Conservation (phyloP, 1,140 invertebrate species). For the Trichonephila inaurata region DNA sequence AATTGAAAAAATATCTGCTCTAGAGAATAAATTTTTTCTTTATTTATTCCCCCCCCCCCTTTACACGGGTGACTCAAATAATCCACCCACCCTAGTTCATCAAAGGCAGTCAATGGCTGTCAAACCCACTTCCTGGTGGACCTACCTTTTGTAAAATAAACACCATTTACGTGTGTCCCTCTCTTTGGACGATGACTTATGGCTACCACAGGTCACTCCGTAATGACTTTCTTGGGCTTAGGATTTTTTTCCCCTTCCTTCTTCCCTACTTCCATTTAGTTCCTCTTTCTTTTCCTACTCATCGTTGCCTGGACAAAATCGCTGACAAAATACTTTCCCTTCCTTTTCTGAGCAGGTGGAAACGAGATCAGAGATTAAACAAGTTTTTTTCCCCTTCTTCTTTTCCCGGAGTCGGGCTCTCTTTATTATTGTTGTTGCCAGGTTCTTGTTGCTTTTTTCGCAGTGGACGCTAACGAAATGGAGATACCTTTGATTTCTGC, state of each 20-base stretch:
- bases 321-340: slow-evolving; percentile 70
- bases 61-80: slow-evolving; percentile 4
- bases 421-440: slow-evolving; percentile 24
- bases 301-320: slow-evolving; percentile 43
- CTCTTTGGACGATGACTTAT: slow-evolving; percentile 58
- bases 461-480: slow-evolving; percentile 11
- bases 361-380: slow-evolving; percentile 59
- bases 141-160: slow-evolving; percentile 51
- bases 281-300: slow-evolving; percentile 8
- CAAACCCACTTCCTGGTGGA: slow-evolving; percentile 35
- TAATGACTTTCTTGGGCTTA: slow-evolving; percentile 57
- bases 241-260: slow-evolving; percentile 8
- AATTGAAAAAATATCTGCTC: too few species aligned
- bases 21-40: too few species aligned
- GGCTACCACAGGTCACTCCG: slow-evolving; percentile 52
- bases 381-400: slow-evolving; percentile 46
- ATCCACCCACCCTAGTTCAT: slow-evolving; percentile 6
- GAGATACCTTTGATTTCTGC: slow-evolving; percentile 19
- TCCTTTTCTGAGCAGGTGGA: slow-evolving; percentile 53
- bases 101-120: slow-evolving; percentile 58
- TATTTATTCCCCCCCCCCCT: neutral
- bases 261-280: neutral
- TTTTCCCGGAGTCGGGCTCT: neutral
- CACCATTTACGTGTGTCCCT: slow-evolving; percentile 31
- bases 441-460: neutral